A percentile compares a stretch with the other conserved stretches of the same genome.
Conservation (phyloP, 2,888 invertebrate genomes). For the Glaucopsyche alexis region DNA sequence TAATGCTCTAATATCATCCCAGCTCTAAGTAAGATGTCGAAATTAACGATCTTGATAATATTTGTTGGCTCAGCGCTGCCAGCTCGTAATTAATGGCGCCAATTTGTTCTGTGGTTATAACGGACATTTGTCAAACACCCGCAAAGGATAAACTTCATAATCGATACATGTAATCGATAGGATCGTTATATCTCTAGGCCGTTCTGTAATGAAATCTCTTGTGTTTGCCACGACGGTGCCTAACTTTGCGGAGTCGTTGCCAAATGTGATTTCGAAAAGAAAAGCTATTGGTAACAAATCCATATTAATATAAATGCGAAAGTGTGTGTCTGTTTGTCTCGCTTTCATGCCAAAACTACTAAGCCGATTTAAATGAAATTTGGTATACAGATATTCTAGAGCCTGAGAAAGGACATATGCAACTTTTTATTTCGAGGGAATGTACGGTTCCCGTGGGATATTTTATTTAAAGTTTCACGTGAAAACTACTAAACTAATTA, state of each 20-base stretch:
- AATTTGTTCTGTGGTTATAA: conserved; percentile 78
- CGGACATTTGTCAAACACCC: conserved; percentile 75
- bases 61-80: conserved; percentile 74
- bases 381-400: no score
- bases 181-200: conserved; percentile 34
- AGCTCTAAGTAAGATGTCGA: conserved; percentile 65
- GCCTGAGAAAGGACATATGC: no score
- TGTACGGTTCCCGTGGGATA: no score
- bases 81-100: conserved; percentile 74
- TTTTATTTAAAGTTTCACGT: no score
- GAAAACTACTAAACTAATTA: no score
- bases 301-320: no score
- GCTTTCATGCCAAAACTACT: no score
- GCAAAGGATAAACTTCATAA: conserved; percentile 71
- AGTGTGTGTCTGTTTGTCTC: no score
- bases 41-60: conserved; percentile 79
- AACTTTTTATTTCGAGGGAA: no score
- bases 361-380: no score
- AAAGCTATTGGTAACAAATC: neutral
- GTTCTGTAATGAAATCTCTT: neutral
- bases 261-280: neutral
- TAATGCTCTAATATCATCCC: conserved; percentile 55
- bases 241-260: neutral
- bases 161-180: conserved; percentile 71
- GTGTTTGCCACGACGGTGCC: neutral